These are phyloP conservation scores for Desoria tigrina DNA, from an alignment of 2,888 invertebrate species.

Conservation along the genomic window DNA sequence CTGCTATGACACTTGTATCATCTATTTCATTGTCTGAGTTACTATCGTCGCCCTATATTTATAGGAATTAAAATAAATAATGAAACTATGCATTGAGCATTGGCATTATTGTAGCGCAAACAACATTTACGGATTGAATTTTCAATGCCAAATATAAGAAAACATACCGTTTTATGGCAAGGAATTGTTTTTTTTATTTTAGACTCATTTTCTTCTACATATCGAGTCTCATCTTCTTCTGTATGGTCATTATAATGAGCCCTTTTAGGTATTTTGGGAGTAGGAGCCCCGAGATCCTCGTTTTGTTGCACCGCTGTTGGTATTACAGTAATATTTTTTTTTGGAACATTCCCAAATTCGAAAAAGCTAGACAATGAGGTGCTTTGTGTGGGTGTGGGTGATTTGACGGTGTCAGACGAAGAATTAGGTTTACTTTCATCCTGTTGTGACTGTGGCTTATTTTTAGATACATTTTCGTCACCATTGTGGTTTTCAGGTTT, in stretches of 20 bases:
- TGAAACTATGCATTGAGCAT: background rate
- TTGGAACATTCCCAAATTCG: constrained; percentile 8
- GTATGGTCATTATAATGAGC: constrained; percentile 43
- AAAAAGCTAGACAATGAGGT: constrained; percentile 29
- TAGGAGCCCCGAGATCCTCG: constrained; percentile 17
- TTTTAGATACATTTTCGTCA: too few species aligned
- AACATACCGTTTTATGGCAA: constrained; percentile 16
- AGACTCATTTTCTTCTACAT: constrained; percentile 22
- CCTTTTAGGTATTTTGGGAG: constrained; percentile 33
- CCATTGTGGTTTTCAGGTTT: too few species aligned
- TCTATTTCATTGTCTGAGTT: background rate
- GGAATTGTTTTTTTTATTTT: constrained; percentile 30
- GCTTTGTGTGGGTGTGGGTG: too few species aligned
- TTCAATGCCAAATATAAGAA: background rate
- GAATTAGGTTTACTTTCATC: too few species aligned
- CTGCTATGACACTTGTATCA: constrained; percentile 22
- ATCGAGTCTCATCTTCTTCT: constrained; percentile 39
- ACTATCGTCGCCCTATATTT: background rate
- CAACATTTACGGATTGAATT: constrained; percentile 2
- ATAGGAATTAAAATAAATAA: background rate
- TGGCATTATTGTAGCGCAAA: too few species aligned
- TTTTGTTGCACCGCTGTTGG: constrained; percentile 18
- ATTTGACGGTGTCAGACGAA: too few species aligned
- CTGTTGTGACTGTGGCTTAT: too few species aligned
- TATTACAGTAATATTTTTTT: background rate